phyloP scores from a whole-genome alignment of 1,140 invertebrate genomes.

The Bombus polaris region DNA sequence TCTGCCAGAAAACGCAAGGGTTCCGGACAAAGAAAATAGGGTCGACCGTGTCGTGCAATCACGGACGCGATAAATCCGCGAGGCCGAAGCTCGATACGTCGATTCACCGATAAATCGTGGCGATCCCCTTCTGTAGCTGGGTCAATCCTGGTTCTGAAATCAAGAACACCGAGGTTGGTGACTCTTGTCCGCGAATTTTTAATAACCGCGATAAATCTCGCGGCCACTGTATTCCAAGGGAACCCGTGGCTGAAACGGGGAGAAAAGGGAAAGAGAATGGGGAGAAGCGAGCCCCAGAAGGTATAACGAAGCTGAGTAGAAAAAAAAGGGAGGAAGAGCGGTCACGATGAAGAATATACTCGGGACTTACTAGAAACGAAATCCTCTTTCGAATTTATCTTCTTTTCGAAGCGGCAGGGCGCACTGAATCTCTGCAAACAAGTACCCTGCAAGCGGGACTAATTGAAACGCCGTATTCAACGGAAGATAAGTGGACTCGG shows the following conservation, averaged over 20 bases:
- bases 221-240: background rate
- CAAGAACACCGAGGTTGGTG: background rate
- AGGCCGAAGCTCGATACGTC: background rate
- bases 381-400: constrained; percentile 17
- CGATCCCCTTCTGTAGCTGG: background rate
- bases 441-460: background rate
- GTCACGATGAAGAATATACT: constrained; percentile 13
- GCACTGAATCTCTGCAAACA: constrained; percentile 3
- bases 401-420: background rate
- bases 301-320: background rate
- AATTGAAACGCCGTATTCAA: constrained; percentile 16
- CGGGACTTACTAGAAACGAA: background rate
- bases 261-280: background rate
- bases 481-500: background rate
- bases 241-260: background rate
- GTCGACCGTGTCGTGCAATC: constrained; percentile 14
- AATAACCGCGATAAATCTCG: constrained; percentile 25
- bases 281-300: too few relatives aligned
- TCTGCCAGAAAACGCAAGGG: constrained; percentile 43
- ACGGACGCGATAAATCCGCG: constrained; percentile 23
- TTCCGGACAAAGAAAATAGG: constrained; percentile 25
- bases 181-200: constrained; percentile 24
- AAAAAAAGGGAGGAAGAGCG: background rate
- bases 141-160: background rate
- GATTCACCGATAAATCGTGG: constrained; percentile 15